Base-by-base conservation (phyloP, 2,797 vertebrate species). In the Euphonia xanthogaster region DNA sequence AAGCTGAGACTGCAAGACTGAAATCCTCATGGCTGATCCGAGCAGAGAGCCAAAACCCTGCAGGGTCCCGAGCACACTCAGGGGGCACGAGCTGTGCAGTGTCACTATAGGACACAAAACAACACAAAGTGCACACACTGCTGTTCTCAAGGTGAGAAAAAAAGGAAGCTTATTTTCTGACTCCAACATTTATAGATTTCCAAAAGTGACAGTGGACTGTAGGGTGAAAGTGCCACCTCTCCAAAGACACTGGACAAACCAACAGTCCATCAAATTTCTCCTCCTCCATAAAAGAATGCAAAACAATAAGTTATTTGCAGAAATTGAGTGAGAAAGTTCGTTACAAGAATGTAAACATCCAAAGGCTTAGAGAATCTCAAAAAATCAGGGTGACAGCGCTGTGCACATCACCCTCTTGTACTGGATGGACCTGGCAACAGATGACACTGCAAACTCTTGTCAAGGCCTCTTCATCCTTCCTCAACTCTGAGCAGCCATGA, bases 51-150 rank as follows among this genome's bases (percentile, higher is more conserved):
- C 53, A 37, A n/a, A 86, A 13, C 14, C 21, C 50, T 30, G 50
- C 3, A 30, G 6, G 16, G 9, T 21, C 15, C 72, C 44, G 48
- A 45, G 22, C 53, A 51, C 0, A 0, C 5, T 14, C 9, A 12
- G 21, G 17, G 30, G 18, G 1, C 7, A 12, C 0, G 2, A 40
- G 33, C n/a, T 40, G 8, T 2, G 24, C 5, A 23, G 14, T 1
- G 21, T 10, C 53, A n/a, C 53, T n/a, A 8, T 7, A n/a, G 53
- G 53, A 22, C 53, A 54, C 2, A 1, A 54, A n/a, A 54, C 31
- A n/a, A 54, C 53, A 12, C 1, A 3, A 20, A 10, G 11, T 11
- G 19, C 28, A 18, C 48, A n/a, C 53, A n/a, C 20, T n/a, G 31
- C 31, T 54, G 9, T 22, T 54, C 53, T 14, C 51, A 54, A 14